These are phyloP conservation scores for Nemopilema nomurai DNA, from an alignment of 30 jellyfish, hydroid and myxozoan genomes.

Conservation along the genomic window DNA sequence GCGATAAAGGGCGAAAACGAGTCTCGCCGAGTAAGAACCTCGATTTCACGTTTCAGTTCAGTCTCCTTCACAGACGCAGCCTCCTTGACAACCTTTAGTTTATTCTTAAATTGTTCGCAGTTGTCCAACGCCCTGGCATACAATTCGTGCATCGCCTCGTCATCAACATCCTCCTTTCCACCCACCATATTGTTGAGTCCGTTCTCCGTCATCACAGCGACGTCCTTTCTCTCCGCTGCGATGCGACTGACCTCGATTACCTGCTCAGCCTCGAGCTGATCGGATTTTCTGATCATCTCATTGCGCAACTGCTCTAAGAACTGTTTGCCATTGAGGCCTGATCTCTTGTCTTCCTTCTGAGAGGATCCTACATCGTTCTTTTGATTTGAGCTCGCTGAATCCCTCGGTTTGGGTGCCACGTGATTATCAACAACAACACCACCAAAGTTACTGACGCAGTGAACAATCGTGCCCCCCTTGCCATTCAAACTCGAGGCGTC, in stretches of 20 bases:
- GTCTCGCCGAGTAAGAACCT: not conserved
- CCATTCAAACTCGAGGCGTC: not conserved
- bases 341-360: not conserved
- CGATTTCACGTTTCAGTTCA: constrained; percentile 34
- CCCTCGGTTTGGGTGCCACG: no score
- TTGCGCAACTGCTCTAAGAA: not conserved
- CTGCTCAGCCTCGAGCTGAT: not conserved
- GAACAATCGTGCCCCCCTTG: not conserved
- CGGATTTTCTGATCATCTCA: not conserved
- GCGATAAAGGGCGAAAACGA: not conserved
- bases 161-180: constrained; percentile 30
- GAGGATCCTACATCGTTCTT: no score
- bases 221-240: constrained; percentile 4
- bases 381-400: no score
- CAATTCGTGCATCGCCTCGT: constrained; percentile 9
- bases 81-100: constrained; percentile 24
- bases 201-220: constrained; percentile 37
- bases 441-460: not conserved
- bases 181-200: not conserved
- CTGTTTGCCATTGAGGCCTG: not conserved
- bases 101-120: constrained; percentile 30
- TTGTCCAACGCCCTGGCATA: constrained; percentile 28
- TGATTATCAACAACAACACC: not conserved
- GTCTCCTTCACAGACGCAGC: constrained; percentile 17
- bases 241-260: not conserved